Percentiles rank a stretch among this genome's conserved stretches.
Conservation (phyloP, 2,888 invertebrate species). For the Temnothorax ravouxi region DNA sequence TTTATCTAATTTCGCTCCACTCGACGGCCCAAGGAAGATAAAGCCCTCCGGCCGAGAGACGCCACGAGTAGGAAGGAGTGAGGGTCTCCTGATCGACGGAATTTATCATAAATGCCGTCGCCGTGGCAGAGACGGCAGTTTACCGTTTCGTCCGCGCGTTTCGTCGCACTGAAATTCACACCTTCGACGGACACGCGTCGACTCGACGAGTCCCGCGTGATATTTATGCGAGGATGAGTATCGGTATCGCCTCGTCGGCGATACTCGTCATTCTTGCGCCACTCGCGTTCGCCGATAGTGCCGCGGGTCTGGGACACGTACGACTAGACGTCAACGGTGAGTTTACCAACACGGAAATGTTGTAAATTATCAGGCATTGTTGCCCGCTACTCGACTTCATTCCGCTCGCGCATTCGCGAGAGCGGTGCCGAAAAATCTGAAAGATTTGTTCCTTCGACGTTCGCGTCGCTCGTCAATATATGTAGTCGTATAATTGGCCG, state of each 20-base stretch:
- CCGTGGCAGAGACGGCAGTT: constrained; percentile 75
- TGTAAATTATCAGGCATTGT: neutral
- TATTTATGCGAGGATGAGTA: constrained; percentile 29
- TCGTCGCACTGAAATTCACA: constrained; percentile 4
- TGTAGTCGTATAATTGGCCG: neutral
- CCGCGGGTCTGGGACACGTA: neutral
- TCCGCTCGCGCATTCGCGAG: neutral
- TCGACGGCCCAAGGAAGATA: constrained; percentile 69
- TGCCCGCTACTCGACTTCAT: no score
- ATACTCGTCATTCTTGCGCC: constrained; percentile 11
- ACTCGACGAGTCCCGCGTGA: neutral
- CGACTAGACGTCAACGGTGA: constrained; percentile 57
- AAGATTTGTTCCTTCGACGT: neutral
- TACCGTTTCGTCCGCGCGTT: constrained; percentile 69
- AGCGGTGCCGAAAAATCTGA: neutral
- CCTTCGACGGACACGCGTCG: neutral
- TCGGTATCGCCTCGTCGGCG: neutral
- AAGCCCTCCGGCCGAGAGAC: constrained; percentile 59
- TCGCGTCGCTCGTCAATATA: neutral
- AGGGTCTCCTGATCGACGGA: constrained; percentile 78
- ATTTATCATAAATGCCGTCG: constrained; percentile 80
- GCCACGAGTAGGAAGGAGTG: constrained; percentile 64
- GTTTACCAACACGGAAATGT: constrained; percentile 25
- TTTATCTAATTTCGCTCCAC: constrained; percentile 67
- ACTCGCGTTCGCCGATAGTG: neutral